Evolutionary conservation across 2,888 invertebrate genomes (phyloP), one percentile per base, ranked within the genome.

Genomic region (Ormyrus pomaceus): DNA sequence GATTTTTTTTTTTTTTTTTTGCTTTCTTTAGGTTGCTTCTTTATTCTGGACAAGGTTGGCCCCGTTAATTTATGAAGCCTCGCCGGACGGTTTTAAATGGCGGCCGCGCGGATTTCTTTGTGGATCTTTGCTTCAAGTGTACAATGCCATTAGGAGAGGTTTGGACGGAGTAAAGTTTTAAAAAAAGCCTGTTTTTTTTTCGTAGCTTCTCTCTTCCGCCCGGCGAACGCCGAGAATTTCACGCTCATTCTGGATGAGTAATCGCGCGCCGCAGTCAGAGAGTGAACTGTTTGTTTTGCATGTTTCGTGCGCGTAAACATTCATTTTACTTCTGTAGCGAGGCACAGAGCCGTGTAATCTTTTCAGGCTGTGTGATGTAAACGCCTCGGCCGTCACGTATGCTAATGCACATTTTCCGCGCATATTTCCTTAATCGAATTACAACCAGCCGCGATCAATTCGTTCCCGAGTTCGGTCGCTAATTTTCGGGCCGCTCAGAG

Each of bases 231-330:
- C 50, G 8, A 50, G n/a, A 74, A 56, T 74, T 65, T 65, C 34
- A 55, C 59, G 45, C 61, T 61, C 61, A 53, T 51, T 53, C 11
- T 11, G 19, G 45, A 13, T 69, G 76, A 76, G 53, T 69, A 69
- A 76, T 76, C 76, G 45, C 48, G 10, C 61, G 34, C 3, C 3
- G 13, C 53, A 13, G 13, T 56, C 46, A n/a, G 5, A n/a, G 8
- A n/a, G 8, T 2, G 53, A 34, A 34, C 34, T 64, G 64, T 74
- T 74, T 69, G 59, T 76, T 69, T 68, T 50, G 68, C 46, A 48
- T 61, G 53, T 51, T 46, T 58, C 74, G 13, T 11, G 2, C 8
- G 58, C 46, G 66, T 66, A 66, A 59, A 66, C 58, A 70, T 10
- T 70, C 46, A 34, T 53, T 53, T 68, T 64, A 64, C 19, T 73